A percentile compares a stretch with the other conserved stretches of the same genome.
These are phyloP conservation scores for Thalassophryne amazonica DNA, from an alignment of 2,797 vertebrate genomes.

Conservation along the genomic window DNA sequence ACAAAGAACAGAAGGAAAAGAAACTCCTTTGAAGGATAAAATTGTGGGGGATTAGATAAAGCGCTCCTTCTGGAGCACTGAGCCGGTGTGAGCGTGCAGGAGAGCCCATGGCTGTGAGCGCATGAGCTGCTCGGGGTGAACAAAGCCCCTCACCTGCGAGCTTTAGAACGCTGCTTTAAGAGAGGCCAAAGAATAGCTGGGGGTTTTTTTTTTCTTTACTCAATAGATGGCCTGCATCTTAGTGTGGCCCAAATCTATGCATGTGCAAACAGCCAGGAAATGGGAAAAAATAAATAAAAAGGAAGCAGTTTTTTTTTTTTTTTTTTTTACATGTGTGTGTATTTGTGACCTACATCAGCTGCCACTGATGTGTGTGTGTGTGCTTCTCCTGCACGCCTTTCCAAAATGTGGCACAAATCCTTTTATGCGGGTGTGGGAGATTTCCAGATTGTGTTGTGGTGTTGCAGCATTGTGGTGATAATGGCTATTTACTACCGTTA, in stretches of 20 bases:
- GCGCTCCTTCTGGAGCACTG: slow-evolving; percentile 77
- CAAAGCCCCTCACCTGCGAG: slow-evolving; percentile 73
- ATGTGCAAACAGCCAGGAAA: too few species aligned
- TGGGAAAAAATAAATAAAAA: too few species aligned
- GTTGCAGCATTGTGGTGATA: slow-evolving; percentile 48
- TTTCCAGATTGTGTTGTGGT: slow-evolving; percentile 51
- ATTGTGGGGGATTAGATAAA: slow-evolving; percentile 81
- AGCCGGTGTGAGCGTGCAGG: slow-evolving; percentile 41
- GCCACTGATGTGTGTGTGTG: slow-evolving; percentile 24
- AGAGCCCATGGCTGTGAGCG: slow-evolving; percentile 65
- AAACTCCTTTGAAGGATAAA: slow-evolving; percentile 83
- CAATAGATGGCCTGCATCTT: slow-evolving; percentile 16
- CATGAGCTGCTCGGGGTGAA: slow-evolving; percentile 69
- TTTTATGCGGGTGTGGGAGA: slow-evolving; percentile 39
- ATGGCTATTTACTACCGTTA: slow-evolving; percentile 47
- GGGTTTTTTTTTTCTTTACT: too few species aligned
- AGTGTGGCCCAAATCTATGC: not conserved
- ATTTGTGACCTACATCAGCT: slow-evolving; percentile 59
- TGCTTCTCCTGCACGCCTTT: slow-evolving; percentile 21
- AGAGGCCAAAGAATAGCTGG: too few species aligned
- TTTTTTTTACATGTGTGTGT: slow-evolving; percentile 22
- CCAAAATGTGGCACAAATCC: slow-evolving; percentile 46
- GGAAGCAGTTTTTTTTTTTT: too few species aligned
- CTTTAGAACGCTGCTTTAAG: slow-evolving; percentile 56
- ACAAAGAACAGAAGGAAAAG: slow-evolving; percentile 54